phyloP scores from a whole-genome alignment of 2,113 vertebrate genomes.

The Podilymbus podiceps region DNA sequence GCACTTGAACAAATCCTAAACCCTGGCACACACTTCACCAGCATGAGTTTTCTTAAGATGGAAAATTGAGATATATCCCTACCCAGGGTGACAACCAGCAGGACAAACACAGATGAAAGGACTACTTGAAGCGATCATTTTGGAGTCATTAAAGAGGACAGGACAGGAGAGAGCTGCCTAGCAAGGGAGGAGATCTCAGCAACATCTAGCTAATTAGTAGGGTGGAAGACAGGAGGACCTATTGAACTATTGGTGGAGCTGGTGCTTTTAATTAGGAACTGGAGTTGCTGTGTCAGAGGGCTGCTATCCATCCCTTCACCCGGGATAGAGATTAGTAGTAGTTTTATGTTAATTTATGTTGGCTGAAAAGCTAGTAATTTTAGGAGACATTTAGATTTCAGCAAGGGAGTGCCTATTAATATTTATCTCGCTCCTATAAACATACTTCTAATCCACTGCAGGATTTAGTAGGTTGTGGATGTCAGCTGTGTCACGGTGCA shows the following conservation, averaged over 20 bases:
- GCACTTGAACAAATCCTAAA: neutral
- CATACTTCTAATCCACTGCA: conserved; percentile 13
- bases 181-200: neutral
- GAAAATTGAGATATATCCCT: neutral
- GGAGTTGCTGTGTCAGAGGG: neutral
- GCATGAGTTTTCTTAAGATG: neutral
- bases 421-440: conserved; percentile 12
- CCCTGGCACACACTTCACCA: neutral
- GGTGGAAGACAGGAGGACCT: neutral
- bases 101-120: neutral
- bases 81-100: neutral
- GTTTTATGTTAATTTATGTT: conserved; percentile 12
- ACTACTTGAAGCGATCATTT: neutral
- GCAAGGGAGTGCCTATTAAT: conserved; percentile 18
- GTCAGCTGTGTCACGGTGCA: neutral
- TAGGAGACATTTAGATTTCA: neutral
- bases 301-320: neutral
- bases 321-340: neutral
- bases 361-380: conserved; percentile 1
- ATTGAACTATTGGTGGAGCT: neutral
- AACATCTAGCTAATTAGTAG: neutral
- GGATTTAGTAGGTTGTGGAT: conserved; percentile 1
- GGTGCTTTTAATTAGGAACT: neutral
- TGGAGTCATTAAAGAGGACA: neutral
- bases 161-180: neutral